These are phyloP conservation scores for Bombus ignitus DNA, from an alignment of 1,140 invertebrate species.

Conservation along the genomic window DNA sequence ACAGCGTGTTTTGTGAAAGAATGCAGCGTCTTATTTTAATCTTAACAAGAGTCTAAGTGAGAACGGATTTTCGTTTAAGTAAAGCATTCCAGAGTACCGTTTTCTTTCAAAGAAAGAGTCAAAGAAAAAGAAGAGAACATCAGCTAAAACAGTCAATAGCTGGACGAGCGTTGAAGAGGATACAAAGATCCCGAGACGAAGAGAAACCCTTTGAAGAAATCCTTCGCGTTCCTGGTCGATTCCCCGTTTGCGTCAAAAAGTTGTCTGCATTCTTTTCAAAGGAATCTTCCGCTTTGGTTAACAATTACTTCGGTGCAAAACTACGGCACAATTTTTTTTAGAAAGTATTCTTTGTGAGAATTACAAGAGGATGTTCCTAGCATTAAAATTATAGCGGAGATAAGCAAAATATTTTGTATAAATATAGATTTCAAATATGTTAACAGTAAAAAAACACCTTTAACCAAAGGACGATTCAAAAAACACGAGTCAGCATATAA, in stretches of 20 bases:
- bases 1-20: not conserved
- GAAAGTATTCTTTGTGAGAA: conserved; percentile 5
- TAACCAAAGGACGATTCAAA: not conserved
- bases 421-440: no score
- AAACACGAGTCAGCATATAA: not conserved
- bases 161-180: conserved; percentile 6
- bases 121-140: conserved; percentile 36
- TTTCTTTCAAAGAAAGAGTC: conserved; percentile 46
- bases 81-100: conserved; percentile 17
- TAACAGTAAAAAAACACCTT: no score
- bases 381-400: not conserved
- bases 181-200: conserved; percentile 44
- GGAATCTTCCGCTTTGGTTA: conserved; percentile 62
- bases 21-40: conserved; percentile 9
- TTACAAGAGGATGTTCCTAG: not conserved
- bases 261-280: conserved; percentile 62
- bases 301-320: conserved; percentile 48
- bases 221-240: conserved; percentile 41
- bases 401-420: not conserved
- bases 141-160: conserved; percentile 44
- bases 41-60: not conserved
- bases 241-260: conserved; percentile 48
- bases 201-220: conserved; percentile 60
- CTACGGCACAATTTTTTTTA: conserved; percentile 7
- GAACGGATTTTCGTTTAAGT: conserved; percentile 31